Base-by-base conservation (phyloP, 1,140 invertebrate species). In the Temnothorax longispinosus region DNA sequence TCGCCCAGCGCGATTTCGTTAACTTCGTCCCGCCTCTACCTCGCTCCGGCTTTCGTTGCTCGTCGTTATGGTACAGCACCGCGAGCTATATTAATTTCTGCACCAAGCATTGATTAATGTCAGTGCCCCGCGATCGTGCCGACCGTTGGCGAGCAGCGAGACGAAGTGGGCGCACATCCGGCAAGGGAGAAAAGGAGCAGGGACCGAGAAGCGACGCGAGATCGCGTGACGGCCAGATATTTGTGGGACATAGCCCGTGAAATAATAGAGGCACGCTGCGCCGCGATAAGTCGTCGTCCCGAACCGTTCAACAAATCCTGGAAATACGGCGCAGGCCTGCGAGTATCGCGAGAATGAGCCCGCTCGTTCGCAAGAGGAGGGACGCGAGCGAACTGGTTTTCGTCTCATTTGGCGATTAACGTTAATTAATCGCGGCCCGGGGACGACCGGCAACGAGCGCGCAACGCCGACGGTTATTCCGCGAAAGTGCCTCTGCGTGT, bases 31-130 rank as follows among this genome's bases (percentile, higher is more conserved):
- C 35, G 54, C 11, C 38, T 72, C 38, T 58, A 41, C 60, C 41
- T 82, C 52, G 52, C 52, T 82, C 76, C 18, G 32, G 15, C 60
- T 67, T 64, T 72, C 80, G 32, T 74, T 44, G 52, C 67, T 82
- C 52, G 38, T 60, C 21, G 69, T 75, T 47, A 27, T 62, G 62
- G 56, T 74, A 64, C 65, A 60, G 41, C 41, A 80, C 58, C 80
- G 85, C 69, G 85, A 87, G 87, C 87, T 87, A 91, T 91, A 91
- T 91, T 91, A 91, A 91, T 91, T 91, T 91, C 90, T 62, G 21
- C 75, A 69, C 32, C 50, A 52, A 89, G 77, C 89, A 91, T 91
- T 84, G 90, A 91, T 86, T 84, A 89, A 91, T 91, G 90, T 71
- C 90, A 65, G 64, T 74, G 85, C 62, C 54, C 35, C 87, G 81